A percentile compares a stretch with the other conserved stretches of the same genome.
These are phyloP conservation scores for Lontra canadensis DNA, from an alignment of 2,113 vertebrate species.

Conservation along the genomic window DNA sequence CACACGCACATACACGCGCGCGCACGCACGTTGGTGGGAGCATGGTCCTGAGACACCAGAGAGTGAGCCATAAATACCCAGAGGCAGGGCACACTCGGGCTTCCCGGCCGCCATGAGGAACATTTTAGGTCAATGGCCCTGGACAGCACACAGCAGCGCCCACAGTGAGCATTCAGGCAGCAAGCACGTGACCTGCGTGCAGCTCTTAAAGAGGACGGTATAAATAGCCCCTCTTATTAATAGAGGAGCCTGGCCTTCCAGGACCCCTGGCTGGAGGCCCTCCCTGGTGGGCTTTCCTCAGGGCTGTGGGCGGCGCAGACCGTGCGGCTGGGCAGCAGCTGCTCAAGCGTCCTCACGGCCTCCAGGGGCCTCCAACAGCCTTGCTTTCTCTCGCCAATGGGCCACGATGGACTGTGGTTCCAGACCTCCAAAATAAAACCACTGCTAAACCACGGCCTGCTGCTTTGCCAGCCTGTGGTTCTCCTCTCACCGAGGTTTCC, in stretches of 20 bases:
- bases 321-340: slow-evolving; percentile 80
- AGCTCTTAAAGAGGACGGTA: neutral
- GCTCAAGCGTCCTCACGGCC: slow-evolving; percentile 70
- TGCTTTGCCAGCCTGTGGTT: slow-evolving; percentile 56
- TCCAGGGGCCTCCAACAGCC: slow-evolving; percentile 56
- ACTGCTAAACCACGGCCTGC: slow-evolving; percentile 68
- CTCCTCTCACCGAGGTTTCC: neutral
- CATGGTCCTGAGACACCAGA: neutral
- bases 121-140: slow-evolving; percentile 48
- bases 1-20: neutral
- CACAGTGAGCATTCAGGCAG: neutral
- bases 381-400: neutral
- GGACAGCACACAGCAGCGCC: slow-evolving; percentile 7
- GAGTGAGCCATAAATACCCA: neutral
- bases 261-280: slow-evolving; percentile 55
- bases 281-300: slow-evolving; percentile 77
- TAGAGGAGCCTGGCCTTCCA: neutral
- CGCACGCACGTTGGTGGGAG: too few relatives aligned
- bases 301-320: slow-evolving; percentile 70
- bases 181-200: slow-evolving; percentile 26
- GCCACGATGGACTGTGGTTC: slow-evolving; percentile 57
- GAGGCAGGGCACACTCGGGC: neutral
- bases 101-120: neutral
- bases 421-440: slow-evolving; percentile 75
- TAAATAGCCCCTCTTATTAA: slow-evolving; percentile 77